Evolutionary conservation across 2,797 vertebrate genomes (phyloP).

Genomic region (Trachurus trachurus): DNA sequence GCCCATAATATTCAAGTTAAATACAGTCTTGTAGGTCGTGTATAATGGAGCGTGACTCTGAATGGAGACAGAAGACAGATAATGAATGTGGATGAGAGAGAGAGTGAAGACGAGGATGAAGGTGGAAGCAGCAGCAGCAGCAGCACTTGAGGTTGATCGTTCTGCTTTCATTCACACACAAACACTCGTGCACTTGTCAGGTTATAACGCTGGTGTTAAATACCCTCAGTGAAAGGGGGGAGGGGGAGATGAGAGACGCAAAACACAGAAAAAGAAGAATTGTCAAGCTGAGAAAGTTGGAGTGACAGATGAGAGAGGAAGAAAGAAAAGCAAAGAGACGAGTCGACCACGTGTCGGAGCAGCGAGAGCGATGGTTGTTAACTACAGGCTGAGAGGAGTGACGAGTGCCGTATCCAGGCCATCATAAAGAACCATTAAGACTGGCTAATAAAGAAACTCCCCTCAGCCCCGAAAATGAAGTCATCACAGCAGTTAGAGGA

Average conservation of each 20-base stretch:
- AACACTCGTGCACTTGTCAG: conserved; percentile 7
- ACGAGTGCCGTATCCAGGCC: conserved; percentile 58
- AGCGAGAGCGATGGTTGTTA: conserved; percentile 60
- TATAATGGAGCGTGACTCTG: conserved; percentile 43
- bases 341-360: conserved; percentile 52
- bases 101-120: neutral
- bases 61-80: conserved; percentile 37
- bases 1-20: conserved; percentile 32
- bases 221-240: neutral
- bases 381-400: conserved; percentile 58
- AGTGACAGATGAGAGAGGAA: neutral
- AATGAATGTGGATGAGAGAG: conserved; percentile 21
- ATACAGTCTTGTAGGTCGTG: conserved; percentile 9
- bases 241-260: neutral
- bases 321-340: neutral
- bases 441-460: conserved; percentile 72
- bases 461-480: conserved; percentile 74
- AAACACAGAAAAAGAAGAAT: neutral
- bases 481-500: conserved; percentile 71
- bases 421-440: conserved; percentile 71
- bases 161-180: conserved; percentile 35
- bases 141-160: conserved; percentile 28
- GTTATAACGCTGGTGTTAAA: conserved; percentile 1
- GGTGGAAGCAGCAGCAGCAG: neutral
- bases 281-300: neutral